phyloP scores from a whole-genome alignment of 1,140 invertebrate species.

The Oryzaephilus surinamensis region DNA sequence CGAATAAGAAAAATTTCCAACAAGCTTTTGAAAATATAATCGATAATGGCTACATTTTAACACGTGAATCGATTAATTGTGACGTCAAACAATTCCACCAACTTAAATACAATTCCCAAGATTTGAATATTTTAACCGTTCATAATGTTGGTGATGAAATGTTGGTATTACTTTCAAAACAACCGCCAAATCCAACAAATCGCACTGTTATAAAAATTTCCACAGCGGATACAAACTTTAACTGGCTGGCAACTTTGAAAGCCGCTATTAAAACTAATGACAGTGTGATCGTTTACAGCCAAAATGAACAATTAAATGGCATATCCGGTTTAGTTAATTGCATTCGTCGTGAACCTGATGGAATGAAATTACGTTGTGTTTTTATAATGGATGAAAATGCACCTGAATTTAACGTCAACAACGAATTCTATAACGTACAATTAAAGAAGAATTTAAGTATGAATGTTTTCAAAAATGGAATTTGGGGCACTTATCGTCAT shows the following conservation, averaged over 20 bases:
- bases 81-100: too few relatives aligned
- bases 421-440: slow-evolving; percentile 50
- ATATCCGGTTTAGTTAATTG: slow-evolving; percentile 74
- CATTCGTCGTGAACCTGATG: slow-evolving; percentile 55
- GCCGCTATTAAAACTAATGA: slow-evolving; percentile 42
- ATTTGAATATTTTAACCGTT: slow-evolving; percentile 36
- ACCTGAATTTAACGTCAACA: slow-evolving; percentile 49
- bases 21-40: slow-evolving; percentile 34
- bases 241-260: slow-evolving; percentile 46
- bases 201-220: slow-evolving; percentile 5
- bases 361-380: slow-evolving; percentile 49
- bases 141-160: slow-evolving; percentile 37
- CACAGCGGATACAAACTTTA: slow-evolving; percentile 26
- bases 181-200: not conserved
- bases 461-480: slow-evolving; percentile 51
- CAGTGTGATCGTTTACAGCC: slow-evolving; percentile 46
- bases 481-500: slow-evolving; percentile 52
- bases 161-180: slow-evolving; percentile 28
- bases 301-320: slow-evolving; percentile 57
- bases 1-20: slow-evolving; percentile 27
- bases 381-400: slow-evolving; percentile 55
- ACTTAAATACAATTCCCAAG: too few relatives aligned
- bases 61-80: slow-evolving; percentile 35
- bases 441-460: slow-evolving; percentile 50
- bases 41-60: slow-evolving; percentile 42